Evolutionary conservation across 2,888 invertebrate species (phyloP).

Genomic region (Dichetophora obliterata): DNA sequence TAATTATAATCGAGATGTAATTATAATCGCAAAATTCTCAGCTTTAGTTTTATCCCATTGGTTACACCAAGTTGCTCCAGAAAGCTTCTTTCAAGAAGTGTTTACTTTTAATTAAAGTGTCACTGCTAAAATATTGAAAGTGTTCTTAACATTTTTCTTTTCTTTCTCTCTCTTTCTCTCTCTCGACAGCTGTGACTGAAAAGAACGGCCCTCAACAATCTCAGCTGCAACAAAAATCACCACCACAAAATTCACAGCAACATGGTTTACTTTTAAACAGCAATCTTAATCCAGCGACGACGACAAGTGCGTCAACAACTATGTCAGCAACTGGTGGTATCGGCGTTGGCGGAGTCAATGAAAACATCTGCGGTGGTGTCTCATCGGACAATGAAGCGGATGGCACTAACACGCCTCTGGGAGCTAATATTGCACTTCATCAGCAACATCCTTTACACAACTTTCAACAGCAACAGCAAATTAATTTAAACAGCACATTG

Average conservation of each 20-base stretch:
- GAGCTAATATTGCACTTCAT: constrained; percentile 65
- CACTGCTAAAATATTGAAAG: background rate
- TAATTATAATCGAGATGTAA: too few relatives aligned
- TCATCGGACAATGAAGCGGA: constrained; percentile 15
- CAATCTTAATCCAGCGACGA: constrained; percentile 61
- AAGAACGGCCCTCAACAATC: constrained; percentile 68
- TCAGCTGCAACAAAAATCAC: constrained; percentile 60
- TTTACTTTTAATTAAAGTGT: too few relatives aligned
- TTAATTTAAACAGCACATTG: constrained; percentile 63
- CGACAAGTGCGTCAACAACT: constrained; percentile 59
- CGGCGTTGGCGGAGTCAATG: constrained; percentile 51
- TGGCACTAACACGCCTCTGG: constrained; percentile 55
- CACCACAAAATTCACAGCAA: constrained; percentile 60
- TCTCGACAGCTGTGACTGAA: constrained; percentile 59
- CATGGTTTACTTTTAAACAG: constrained; percentile 55
- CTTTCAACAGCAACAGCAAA: constrained; percentile 66
- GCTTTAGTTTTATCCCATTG: too few relatives aligned
- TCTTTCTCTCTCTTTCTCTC: background rate
- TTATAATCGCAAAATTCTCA: too few relatives aligned
- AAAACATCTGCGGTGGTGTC: constrained; percentile 41
- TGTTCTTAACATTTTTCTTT: background rate
- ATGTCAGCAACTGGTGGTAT: constrained; percentile 58
- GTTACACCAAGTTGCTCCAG: too few relatives aligned
- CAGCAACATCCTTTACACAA: constrained; percentile 64
- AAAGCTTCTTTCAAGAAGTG: too few relatives aligned